Evolutionary conservation across 2,113 vertebrate species (phyloP).

Genomic region (Strix uralensis): DNA sequence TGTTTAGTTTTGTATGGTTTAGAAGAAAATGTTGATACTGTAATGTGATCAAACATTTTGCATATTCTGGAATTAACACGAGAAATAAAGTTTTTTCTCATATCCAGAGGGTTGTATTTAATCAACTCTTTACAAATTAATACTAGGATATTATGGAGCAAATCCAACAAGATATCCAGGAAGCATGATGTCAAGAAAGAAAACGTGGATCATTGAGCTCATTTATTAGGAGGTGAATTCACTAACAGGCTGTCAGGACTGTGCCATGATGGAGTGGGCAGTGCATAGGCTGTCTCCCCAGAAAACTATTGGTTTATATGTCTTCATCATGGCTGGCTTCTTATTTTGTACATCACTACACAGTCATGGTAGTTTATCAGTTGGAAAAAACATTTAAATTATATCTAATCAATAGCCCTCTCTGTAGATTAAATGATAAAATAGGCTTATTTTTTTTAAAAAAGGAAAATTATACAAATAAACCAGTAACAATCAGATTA

Average conservation of each 20-base stretch:
- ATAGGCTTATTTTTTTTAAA: constrained; percentile 18
- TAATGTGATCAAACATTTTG: not conserved
- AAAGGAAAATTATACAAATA: not conserved
- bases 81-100: not conserved
- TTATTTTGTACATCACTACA: constrained; percentile 31
- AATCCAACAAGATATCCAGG: not conserved
- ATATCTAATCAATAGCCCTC: constrained; percentile 44
- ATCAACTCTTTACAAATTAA: not conserved
- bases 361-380: not conserved
- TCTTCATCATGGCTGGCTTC: constrained; percentile 12
- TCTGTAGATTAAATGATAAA: constrained; percentile 51
- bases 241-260: constrained; percentile 52
- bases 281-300: not conserved
- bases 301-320: constrained; percentile 52
- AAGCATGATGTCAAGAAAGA: not conserved
- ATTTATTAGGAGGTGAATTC: constrained; percentile 7
- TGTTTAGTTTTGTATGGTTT: not conserved
- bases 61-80: not conserved
- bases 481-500: not conserved
- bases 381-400: constrained; percentile 37
- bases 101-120: not conserved
- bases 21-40: not conserved
- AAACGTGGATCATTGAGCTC: not conserved
- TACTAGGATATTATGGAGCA: not conserved
- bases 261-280: constrained; percentile 4